phyloP scores from a whole-genome alignment of 2,888 invertebrate species.

The Agonopterix alstromeriana region DNA sequence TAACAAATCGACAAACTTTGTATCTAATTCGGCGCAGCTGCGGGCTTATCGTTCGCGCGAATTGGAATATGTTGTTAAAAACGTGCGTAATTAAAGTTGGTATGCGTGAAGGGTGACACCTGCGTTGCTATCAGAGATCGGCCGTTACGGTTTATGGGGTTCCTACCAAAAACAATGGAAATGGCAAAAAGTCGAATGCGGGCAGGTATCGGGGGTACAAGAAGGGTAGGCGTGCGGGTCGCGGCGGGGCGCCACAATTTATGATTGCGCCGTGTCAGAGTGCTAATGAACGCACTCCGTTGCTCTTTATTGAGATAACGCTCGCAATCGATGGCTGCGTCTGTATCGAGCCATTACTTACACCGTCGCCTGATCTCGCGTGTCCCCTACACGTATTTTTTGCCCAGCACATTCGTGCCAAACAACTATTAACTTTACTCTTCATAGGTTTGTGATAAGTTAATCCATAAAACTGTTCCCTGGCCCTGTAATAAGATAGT shows the following conservation, averaged over 20 bases:
- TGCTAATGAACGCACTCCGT: conserved; percentile 74
- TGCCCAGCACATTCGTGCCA: conserved; percentile 52
- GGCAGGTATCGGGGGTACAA: conserved; percentile 46
- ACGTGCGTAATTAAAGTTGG: conserved; percentile 57
- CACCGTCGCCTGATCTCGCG: conserved; percentile 57
- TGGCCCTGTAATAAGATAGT: conserved; percentile 6
- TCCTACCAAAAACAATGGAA: conserved; percentile 69
- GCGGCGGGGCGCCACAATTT: conserved; percentile 72
- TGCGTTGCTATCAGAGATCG: conserved; percentile 66
- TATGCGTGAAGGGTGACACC: conserved; percentile 70
- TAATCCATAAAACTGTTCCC: conserved; percentile 48
- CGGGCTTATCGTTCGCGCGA: conserved; percentile 47
- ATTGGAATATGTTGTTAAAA: conserved; percentile 59
- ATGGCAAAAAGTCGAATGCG: conserved; percentile 71
- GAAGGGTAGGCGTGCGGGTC: conserved; percentile 63
- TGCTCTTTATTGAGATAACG: conserved; percentile 75
- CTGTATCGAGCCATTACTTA: conserved; percentile 62
- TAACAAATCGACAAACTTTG: conserved; percentile 41
- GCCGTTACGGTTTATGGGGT: conserved; percentile 67
- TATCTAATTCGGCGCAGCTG: conserved; percentile 59
- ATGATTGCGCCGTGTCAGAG: conserved; percentile 73
- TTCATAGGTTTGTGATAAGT: conserved; percentile 40
- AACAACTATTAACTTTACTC: conserved; percentile 51
- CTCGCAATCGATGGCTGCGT: conserved; percentile 55
- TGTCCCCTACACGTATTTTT: conserved; percentile 55